These are phyloP conservation scores for Unio delphinus DNA, from an alignment of 2,888 invertebrate species.

Conservation along the genomic window DNA sequence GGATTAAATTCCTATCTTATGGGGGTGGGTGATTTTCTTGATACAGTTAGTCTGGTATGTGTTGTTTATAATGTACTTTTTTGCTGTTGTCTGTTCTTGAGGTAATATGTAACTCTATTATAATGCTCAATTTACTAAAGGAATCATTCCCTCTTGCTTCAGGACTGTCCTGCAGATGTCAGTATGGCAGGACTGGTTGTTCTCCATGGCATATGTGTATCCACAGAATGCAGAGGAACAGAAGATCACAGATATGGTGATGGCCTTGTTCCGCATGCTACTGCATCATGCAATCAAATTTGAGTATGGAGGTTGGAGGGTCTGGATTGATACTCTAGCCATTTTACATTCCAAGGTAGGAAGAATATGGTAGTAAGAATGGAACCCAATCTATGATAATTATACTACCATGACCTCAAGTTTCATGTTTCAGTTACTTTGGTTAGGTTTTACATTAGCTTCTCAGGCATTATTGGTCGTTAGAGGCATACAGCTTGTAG, in stretches of 20 bases:
- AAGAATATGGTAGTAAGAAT: not conserved
- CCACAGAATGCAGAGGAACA: conserved; percentile 95
- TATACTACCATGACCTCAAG: too few species aligned
- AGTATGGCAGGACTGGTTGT: conserved; percentile 99
- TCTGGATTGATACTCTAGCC: conserved; percentile 99
- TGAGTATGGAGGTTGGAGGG: conserved; percentile 99
- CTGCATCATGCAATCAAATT: conserved; percentile 99
- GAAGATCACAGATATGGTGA: conserved; percentile 98
- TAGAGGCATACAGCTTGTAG: too few species aligned
- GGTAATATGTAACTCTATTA: not conserved
- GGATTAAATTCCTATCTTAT: too few species aligned
- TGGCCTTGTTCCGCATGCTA: conserved; percentile 96
- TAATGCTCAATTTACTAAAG: too few species aligned
- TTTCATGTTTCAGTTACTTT: too few species aligned
- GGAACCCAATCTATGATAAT: not conserved
- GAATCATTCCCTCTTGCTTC: conserved; percentile 9
- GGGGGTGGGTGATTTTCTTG: too few species aligned
- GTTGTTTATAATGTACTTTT: too few species aligned
- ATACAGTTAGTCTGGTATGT: too few species aligned
- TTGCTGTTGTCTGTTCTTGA: too few species aligned
- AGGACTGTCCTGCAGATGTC: conserved; percentile 98
- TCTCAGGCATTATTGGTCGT: too few species aligned
- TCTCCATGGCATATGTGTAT: conserved; percentile 95
- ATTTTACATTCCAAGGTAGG: conserved; percentile 98
- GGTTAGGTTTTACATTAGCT: too few species aligned